Conservation (phyloP, 2,113 vertebrate species). For the Pterocles orientalis region DNA sequence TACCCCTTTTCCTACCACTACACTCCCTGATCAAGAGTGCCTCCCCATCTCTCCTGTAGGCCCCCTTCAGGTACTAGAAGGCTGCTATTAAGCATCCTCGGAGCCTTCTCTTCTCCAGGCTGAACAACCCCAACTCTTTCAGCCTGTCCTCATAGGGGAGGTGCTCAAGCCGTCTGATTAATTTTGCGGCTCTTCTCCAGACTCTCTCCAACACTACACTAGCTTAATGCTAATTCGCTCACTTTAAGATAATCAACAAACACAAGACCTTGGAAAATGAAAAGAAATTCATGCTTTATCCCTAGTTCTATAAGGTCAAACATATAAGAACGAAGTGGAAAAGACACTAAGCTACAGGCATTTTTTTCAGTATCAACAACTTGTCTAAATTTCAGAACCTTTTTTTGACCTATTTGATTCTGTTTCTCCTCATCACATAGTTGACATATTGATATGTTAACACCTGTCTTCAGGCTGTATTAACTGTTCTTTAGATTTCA, state of each 20-base stretch:
- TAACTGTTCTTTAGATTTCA: background rate
- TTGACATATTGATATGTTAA: background rate
- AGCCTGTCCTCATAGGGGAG: too few relatives aligned
- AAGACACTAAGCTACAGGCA: background rate
- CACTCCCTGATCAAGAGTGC: too few relatives aligned
- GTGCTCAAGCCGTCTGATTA: too few relatives aligned
- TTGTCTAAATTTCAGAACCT: background rate
- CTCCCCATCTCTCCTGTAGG: too few relatives aligned
- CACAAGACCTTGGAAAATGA: background rate
- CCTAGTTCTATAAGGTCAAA: background rate
- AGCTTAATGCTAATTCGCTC: background rate
- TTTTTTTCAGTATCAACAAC: background rate
- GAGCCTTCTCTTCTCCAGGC: too few relatives aligned
- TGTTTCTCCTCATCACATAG: background rate
- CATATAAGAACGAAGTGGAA: background rate
- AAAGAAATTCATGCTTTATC: background rate
- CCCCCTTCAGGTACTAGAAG: too few relatives aligned
- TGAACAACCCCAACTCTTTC: too few relatives aligned
- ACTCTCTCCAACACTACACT: background rate
- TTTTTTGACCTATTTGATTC: background rate
- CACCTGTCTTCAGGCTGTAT: background rate
- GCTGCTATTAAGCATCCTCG: too few relatives aligned
- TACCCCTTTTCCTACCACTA: too few relatives aligned
- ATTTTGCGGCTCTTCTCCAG: too few relatives aligned
- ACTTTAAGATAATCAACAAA: background rate